These are phyloP conservation scores for Climacteris rufus DNA, from an alignment of 2,113 vertebrate species.

Conservation along the genomic window DNA sequence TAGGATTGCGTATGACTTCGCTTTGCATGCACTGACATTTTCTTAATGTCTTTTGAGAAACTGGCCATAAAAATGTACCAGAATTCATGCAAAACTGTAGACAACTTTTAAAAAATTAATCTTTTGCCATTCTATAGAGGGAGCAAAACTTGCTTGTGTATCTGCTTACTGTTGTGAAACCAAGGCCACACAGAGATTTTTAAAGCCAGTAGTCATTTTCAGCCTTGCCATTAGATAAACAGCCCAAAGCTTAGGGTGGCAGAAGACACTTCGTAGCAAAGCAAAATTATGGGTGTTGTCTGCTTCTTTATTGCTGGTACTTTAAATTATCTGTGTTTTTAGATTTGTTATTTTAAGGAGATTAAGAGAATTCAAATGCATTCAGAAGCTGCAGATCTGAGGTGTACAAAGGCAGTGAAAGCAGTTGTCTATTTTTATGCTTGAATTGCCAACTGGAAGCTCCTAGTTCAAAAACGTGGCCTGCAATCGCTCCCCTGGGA, in stretches of 20 bases:
- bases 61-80: neutral
- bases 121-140: neutral
- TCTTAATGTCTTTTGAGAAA: neutral
- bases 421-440: slow-evolving; percentile 21
- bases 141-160: neutral
- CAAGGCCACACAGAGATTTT: neutral
- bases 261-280: neutral
- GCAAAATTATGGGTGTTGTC: neutral
- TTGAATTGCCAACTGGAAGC: neutral
- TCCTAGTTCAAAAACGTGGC: neutral
- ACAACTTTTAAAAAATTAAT: neutral
- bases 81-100: neutral
- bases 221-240: neutral
- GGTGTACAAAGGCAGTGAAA: neutral
- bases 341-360: neutral
- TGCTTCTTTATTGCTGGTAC: neutral
- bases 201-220: neutral
- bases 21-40: neutral
- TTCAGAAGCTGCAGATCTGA: neutral
- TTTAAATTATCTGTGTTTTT: neutral
- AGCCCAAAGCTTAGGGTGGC: neutral
- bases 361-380: neutral
- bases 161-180: neutral
- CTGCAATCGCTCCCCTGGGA: neutral
- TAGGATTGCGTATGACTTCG: neutral